Evolutionary conservation across 2,888 invertebrate species (phyloP), one percentile per base, ranked within the genome.

Genomic region (Drosophila lacicola): DNA sequence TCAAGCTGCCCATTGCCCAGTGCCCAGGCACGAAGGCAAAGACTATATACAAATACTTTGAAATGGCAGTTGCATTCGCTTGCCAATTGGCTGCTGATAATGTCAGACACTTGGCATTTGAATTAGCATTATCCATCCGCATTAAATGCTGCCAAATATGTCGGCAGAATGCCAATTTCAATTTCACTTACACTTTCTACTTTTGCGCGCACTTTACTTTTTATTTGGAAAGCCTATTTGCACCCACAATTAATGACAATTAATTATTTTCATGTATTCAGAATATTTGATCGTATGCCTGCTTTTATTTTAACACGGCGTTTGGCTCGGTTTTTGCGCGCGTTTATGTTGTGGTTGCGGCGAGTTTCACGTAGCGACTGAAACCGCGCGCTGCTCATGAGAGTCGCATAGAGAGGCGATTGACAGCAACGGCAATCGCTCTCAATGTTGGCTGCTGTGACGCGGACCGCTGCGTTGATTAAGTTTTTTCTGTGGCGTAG

Each of bases 161-260:
- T 46, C 14, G 47, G 41, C 54, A 61, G 8, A 21, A 25, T n/a
- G 65, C 33, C 44, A 58, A 68, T 71, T 70, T 70, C 36, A 58
- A 68, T 71, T 70, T 70, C 88, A 85, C 89, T 87, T 89, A 85
- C 85, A 87, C 85, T 89, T 84, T 87, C 76, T 68, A 73, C 60
- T 69, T 74, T 68, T 33, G 21, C 54, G 50, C 44, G 33, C 66
- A 57, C 47, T 57, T 39, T 14, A 56, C 39, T 45, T 41, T 47
- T 57, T 33, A 37, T 25, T 49, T n/a, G n/a, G 39, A 19, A 29
- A 2, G 2, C 8, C 6, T 41, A 45, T 67, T 47, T 41, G 25
- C 10, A 8, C 11, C 36, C n/a, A 8, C 49, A 44, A 51, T 64
- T 46, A 41, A 37, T 29, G n/a, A 37, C 17, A 69, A 50, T 62